Conservation (phyloP, 2,113 vertebrate species). For the Silurus asotus region DNA sequence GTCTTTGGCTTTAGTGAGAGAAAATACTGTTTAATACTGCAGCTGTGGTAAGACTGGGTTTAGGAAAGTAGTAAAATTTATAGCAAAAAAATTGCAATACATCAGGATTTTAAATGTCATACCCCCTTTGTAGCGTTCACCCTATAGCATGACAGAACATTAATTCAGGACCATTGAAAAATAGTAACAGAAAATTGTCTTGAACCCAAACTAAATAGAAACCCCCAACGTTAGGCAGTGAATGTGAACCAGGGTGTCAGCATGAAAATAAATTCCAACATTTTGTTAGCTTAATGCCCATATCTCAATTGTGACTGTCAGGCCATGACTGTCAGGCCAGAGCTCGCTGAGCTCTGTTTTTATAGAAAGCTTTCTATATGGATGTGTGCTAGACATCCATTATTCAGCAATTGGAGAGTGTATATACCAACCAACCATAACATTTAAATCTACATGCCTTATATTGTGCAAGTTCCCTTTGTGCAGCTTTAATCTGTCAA, state of each 20-base stretch:
- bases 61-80: not conserved
- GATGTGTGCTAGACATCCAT: not conserved
- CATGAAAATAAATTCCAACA: not conserved
- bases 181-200: not conserved
- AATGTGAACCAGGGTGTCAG: too few relatives aligned
- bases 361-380: not conserved
- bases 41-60: not conserved
- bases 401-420: not conserved
- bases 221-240: not conserved
- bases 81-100: not conserved
- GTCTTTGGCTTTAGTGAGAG: not conserved
- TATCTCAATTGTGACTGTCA: not conserved
- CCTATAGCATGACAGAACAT: not conserved
- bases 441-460: not conserved
- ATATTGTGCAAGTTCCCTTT: not conserved
- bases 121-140: not conserved
- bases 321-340: not conserved
- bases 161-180: not conserved
- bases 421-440: not conserved
- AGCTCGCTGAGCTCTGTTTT: not conserved
- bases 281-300: not conserved
- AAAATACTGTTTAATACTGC: not conserved
- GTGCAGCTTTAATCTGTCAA: not conserved
- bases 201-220: not conserved
- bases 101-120: not conserved